Conservation (phyloP, 1,140 invertebrate genomes). For the Alviniconcha marisindica region DNA sequence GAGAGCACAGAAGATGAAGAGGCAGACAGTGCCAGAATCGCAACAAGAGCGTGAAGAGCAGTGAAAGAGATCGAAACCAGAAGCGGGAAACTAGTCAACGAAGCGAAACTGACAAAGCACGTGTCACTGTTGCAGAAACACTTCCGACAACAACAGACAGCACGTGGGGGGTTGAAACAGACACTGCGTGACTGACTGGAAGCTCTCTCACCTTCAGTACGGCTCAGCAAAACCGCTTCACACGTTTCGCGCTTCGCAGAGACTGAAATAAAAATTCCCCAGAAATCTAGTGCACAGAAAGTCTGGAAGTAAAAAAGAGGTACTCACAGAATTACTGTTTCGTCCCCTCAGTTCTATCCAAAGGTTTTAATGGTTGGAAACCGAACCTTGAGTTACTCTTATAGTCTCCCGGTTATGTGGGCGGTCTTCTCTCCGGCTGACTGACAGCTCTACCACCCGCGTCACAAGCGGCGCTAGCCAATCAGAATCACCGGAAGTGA, state of each 20-base stretch:
- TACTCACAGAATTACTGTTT: constrained; percentile 28
- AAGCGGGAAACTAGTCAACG: no score
- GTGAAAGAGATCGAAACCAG: background rate
- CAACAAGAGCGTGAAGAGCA: background rate
- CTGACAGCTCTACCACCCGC: background rate
- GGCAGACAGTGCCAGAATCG: background rate
- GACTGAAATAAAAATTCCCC: background rate
- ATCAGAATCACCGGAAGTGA: constrained; percentile 10
- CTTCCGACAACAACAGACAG: constrained; percentile 11
- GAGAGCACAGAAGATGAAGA: background rate
- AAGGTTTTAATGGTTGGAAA: constrained; percentile 31
- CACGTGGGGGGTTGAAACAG: background rate
- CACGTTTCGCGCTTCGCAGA: no score
- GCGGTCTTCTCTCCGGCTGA: background rate
- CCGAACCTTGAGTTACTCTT: background rate
- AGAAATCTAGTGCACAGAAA: background rate
- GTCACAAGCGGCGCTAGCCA: background rate
- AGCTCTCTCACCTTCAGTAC: no score
- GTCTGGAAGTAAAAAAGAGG: constrained; percentile 17
- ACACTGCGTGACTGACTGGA: background rate
- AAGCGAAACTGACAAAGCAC: background rate
- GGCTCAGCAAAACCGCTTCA: no score
- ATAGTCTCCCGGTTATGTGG: background rate
- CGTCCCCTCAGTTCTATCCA: constrained; percentile 15
- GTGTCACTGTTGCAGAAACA: background rate